A percentile compares a stretch with the other conserved stretches of the same genome.
Conservation (phyloP, 2,113 vertebrate species). For the Bagarius yarrelli region DNA sequence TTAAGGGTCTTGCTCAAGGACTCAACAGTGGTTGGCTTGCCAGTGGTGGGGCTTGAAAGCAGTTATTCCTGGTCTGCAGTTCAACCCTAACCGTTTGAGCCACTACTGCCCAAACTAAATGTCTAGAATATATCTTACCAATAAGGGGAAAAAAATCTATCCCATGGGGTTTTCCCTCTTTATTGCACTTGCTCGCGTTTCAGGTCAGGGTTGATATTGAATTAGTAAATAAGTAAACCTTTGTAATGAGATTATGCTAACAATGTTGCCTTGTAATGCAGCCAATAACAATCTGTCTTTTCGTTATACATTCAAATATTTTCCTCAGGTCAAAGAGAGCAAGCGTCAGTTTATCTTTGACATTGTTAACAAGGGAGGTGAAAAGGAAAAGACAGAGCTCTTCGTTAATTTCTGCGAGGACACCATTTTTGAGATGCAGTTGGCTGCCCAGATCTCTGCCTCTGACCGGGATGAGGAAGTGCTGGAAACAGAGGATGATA, state of each 20-base stretch:
- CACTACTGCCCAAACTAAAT: too few relatives aligned
- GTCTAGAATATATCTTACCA: too few relatives aligned
- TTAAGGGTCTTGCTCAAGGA: too few relatives aligned
- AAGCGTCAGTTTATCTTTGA: slow-evolving; percentile 96
- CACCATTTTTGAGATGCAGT: slow-evolving; percentile 97
- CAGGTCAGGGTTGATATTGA: too few relatives aligned
- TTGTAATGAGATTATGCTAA: neutral
- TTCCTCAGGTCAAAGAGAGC: slow-evolving; percentile 88
- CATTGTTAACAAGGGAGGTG: slow-evolving; percentile 88
- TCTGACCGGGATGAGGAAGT: slow-evolving; percentile 76
- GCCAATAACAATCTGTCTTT: neutral
- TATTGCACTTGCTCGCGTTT: too few relatives aligned
- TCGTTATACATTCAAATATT: neutral
- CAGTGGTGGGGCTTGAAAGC: too few relatives aligned
- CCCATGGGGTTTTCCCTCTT: too few relatives aligned
- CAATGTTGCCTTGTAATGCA: neutral
- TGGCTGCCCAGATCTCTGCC: slow-evolving; percentile 87
- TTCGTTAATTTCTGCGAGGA: slow-evolving; percentile 97
- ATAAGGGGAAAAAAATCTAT: too few relatives aligned
- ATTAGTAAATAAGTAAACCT: too few relatives aligned
- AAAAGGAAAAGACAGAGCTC: slow-evolving; percentile 97
- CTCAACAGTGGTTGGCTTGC: too few relatives aligned
- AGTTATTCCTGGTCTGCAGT: too few relatives aligned
- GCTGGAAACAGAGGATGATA: slow-evolving; percentile 70
- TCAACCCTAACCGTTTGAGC: too few relatives aligned